These are phyloP conservation scores for Palythoa grandis DNA, from an alignment of 92 coral and sea anemone genomes.

Conservation along the genomic window DNA sequence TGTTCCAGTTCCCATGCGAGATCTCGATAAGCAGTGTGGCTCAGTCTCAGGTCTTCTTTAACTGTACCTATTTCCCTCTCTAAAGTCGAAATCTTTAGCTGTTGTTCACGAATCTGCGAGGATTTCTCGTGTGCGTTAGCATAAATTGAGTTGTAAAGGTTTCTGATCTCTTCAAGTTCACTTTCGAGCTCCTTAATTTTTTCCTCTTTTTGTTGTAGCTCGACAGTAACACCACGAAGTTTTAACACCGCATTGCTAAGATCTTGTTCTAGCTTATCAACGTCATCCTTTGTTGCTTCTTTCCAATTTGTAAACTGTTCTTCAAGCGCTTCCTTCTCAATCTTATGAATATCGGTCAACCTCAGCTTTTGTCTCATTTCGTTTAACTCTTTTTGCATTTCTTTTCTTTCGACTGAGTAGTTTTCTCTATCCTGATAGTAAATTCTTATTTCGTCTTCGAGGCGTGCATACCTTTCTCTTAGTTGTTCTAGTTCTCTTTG, in stretches of 20 bases:
- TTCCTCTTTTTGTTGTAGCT: slow-evolving; percentile 54
- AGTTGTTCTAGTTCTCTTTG: slow-evolving; percentile 35
- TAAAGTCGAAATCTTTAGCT: slow-evolving; percentile 59
- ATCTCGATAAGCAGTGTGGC: slow-evolving; percentile 84
- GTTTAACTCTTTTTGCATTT: slow-evolving; percentile 7
- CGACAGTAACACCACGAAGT: slow-evolving; percentile 41
- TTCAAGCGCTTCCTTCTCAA: slow-evolving; percentile 55
- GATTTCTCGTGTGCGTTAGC: slow-evolving; percentile 64
- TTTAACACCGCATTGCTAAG: slow-evolving; percentile 54
- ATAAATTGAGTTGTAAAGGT: slow-evolving; percentile 53
- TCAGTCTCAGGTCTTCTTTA: slow-evolving; percentile 68
- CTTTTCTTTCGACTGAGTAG: slow-evolving; percentile 25
- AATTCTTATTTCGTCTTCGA: slow-evolving; percentile 41
- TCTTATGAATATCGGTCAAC: neutral
- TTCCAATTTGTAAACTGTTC: slow-evolving; percentile 59
- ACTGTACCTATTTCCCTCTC: slow-evolving; percentile 71
- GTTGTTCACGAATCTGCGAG: slow-evolving; percentile 63
- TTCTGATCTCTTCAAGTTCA: slow-evolving; percentile 66
- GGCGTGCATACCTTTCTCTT: slow-evolving; percentile 35
- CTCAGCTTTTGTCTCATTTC: slow-evolving; percentile 22
- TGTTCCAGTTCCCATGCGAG: slow-evolving; percentile 60
- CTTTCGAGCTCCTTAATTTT: slow-evolving; percentile 64
- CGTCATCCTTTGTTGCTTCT: slow-evolving; percentile 59
- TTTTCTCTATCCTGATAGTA: slow-evolving; percentile 40
- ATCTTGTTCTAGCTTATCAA: slow-evolving; percentile 46